Evolutionary conservation across 2,113 vertebrate genomes (phyloP).

Genomic region (Eupsittula cactorum): DNA sequence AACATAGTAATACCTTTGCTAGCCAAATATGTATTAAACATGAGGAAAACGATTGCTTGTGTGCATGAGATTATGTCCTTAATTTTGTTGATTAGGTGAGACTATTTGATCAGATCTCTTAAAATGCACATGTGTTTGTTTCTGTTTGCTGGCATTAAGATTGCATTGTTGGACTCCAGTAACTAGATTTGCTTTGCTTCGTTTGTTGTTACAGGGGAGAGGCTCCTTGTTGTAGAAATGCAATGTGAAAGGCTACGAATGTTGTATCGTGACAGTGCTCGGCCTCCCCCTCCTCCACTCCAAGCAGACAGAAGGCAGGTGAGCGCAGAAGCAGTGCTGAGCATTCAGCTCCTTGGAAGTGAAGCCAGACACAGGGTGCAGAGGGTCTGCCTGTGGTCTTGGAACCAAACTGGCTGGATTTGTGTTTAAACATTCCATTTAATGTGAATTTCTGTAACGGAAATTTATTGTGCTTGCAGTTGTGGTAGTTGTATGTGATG

Average conservation of each 20-base stretch:
- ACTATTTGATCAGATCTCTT: not conserved
- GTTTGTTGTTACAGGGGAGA: slow-evolving; percentile 81
- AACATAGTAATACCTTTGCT: not conserved
- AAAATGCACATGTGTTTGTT: not conserved
- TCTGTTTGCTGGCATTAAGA: not conserved
- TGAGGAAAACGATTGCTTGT: not conserved
- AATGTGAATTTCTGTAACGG: not conserved
- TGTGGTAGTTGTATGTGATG: not conserved
- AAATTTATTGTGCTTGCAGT: not conserved
- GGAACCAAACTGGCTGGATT: not conserved
- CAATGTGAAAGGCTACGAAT: slow-evolving; percentile 95
- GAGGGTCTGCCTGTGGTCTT: not conserved
- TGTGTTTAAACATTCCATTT: not conserved
- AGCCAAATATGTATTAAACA: not conserved
- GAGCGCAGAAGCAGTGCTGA: not conserved
- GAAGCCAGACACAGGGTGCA: not conserved
- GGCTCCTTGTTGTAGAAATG: slow-evolving; percentile 91
- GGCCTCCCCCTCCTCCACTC: slow-evolving; percentile 92
- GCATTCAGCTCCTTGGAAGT: not conserved
- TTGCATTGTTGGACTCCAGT: not conserved
- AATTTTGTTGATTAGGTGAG: not conserved
- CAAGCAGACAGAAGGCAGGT: slow-evolving; percentile 95
- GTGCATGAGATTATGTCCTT: not conserved
- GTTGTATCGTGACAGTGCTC: slow-evolving; percentile 95
- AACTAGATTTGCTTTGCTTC: not conserved